These are phyloP conservation scores for Probaryconus sp. DNA, from an alignment of 1,140 invertebrate species.

Conservation along the genomic window DNA sequence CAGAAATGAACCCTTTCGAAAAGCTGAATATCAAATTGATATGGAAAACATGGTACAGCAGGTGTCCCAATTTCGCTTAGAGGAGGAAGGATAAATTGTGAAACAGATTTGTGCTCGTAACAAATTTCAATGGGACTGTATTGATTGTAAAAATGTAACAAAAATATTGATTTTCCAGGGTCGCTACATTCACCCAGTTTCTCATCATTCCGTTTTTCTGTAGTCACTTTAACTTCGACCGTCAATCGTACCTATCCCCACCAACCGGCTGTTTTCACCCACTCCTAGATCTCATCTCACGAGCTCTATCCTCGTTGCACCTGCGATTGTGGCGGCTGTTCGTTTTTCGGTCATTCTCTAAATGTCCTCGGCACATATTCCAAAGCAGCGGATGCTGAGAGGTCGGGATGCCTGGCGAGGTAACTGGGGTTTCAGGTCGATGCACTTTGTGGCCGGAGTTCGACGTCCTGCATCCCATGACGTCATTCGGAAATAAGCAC, in stretches of 20 bases:
- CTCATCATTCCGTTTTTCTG: slow-evolving; percentile 48
- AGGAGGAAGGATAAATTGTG: no score
- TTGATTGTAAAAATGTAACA: no score
- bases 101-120: no score
- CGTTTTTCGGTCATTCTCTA: slow-evolving; percentile 45
- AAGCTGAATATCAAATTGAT: no score
- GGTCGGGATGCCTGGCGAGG: slow-evolving; percentile 63
- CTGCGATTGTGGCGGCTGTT: not conserved
- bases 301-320: slow-evolving; percentile 22
- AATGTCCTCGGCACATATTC: slow-evolving; percentile 65
- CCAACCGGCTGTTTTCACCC: slow-evolving; percentile 18
- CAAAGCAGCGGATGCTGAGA: slow-evolving; percentile 53
- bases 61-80: no score
- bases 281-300: slow-evolving; percentile 26
- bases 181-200: slow-evolving; percentile 71
- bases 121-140: no score
- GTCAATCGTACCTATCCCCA: slow-evolving; percentile 32
- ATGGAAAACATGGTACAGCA: no score
- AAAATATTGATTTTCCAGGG: slow-evolving; percentile 8
- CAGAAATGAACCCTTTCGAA: no score
- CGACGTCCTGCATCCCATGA: slow-evolving; percentile 73
- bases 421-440: slow-evolving; percentile 74
- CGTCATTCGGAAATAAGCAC: slow-evolving; percentile 69
- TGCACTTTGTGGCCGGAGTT: slow-evolving; percentile 71
- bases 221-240: slow-evolving; percentile 54